Evolutionary conservation across 2,113 vertebrate genomes (phyloP).

Genomic region (Antechinus flavipes): DNA sequence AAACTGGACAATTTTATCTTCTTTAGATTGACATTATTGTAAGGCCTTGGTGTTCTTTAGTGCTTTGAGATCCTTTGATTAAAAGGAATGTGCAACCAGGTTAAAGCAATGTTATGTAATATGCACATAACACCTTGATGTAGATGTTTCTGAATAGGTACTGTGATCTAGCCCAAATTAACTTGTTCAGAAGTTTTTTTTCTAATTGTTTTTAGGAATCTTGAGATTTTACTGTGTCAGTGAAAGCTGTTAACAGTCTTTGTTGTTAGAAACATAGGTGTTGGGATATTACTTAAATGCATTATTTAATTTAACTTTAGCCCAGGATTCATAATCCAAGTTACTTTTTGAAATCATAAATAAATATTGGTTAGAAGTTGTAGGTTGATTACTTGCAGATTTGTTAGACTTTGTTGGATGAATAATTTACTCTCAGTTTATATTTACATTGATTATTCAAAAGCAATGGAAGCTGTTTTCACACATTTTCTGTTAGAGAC

Average conservation of each 20-base stretch:
- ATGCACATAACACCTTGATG: constrained; percentile 54
- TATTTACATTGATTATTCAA: constrained; percentile 20
- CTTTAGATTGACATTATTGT: constrained; percentile 40
- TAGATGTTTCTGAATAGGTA: constrained; percentile 46
- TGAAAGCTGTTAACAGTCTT: constrained; percentile 48
- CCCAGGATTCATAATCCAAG: constrained; percentile 2
- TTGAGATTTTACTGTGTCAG: background rate
- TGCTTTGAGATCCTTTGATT: constrained; percentile 79
- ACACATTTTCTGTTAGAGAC: background rate
- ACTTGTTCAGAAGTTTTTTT: constrained; percentile 25
- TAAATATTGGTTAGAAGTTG: constrained; percentile 34
- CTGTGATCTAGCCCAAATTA: constrained; percentile 2
- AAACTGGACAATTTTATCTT: constrained; percentile 39
- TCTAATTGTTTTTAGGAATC: constrained; percentile 24
- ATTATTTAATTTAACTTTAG: constrained; percentile 29
- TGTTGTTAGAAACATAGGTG: constrained; percentile 20
- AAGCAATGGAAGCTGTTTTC: constrained; percentile 28
- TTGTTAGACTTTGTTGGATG: constrained; percentile 34
- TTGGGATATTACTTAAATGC: constrained; percentile 41
- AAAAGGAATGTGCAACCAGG: constrained; percentile 79
- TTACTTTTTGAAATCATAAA: constrained; percentile 40
- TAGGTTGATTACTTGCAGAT: constrained; percentile 18
- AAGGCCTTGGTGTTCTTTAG: constrained; percentile 62
- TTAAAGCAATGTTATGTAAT: constrained; percentile 78
- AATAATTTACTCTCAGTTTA: constrained; percentile 38